Base-by-base conservation (phyloP, 2,888 invertebrate genomes). In the Tipula confusa region DNA sequence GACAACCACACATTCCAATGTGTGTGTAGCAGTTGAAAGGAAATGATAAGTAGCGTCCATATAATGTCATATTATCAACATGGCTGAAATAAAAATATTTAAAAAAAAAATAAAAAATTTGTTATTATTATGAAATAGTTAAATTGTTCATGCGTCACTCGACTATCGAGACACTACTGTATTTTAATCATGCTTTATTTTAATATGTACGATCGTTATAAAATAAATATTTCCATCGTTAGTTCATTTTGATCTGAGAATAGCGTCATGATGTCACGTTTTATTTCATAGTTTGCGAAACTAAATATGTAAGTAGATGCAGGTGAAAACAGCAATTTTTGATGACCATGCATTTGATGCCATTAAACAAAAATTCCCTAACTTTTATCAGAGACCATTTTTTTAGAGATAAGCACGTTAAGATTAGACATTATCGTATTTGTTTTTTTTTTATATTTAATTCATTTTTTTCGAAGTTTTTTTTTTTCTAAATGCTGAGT, bases 241-340 rank as follows among this genome's bases (percentile, higher is more conserved):
- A 24, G 11, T 64, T 64, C 64, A 64, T 64, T n/a, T 64, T 11
- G 24, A 24, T 64, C 64, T 64, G 64, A 64, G 64, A 64, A 64
- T 64, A 64, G 64, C 64, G 64, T 64, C 64, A 64, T 64, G 64
- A 64, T 64, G 64, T 24, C 64, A 64, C 24, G 24, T 64, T 64
- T 24, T 7, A 13, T 9, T 64, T 24, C 24, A 2, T 64, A 9
- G 43, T 43, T 48, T 18, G 18, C 64, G n/a, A 24, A 64, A 64
- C 1, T 18, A 48, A 48, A 15, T 18, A 5, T 48, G 15, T n/a
- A n/a, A n/a, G n/a, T n/a, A n/a, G n/a, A n/a, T n/a, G n/a, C n/a
- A n/a, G n/a, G n/a, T n/a, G n/a, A n/a, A n/a, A n/a, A n/a, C n/a
- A n/a, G n/a, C n/a, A 9, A 6, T 9, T 36, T 36, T 36, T 6